Base-by-base conservation (phyloP, 2,888 invertebrate genomes). In the Orthosia gracilis region DNA sequence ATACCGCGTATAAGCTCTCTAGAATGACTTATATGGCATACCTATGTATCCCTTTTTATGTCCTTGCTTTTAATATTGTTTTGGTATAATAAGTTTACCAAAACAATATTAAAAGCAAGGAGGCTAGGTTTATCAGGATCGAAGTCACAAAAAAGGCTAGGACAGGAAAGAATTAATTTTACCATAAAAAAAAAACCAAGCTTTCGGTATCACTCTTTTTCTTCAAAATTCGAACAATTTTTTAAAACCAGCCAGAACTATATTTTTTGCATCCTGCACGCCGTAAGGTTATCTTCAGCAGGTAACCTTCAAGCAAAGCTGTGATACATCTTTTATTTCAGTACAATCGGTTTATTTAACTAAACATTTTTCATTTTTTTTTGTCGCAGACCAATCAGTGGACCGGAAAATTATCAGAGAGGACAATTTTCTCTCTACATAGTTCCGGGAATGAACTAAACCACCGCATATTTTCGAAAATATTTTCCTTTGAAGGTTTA, bases 401-500 rank as follows among this genome's bases (percentile, higher is more conserved):
- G 17, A 58, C n/a, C 2, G 2, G 9, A 58, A 58, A 18, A 12
- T 5, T 11, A n/a, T 31, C 59, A 59, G n/a, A 21, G 40, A n/a
- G 40, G 59, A 40, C 1, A 58, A 40, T 40, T n/a, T 59, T n/a
- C 5, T 7, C 13, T 59, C 13, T 59, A 1, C 40, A 40, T 59
- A 15, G n/a, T 59, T 59, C n/a, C 0, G 7, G 7, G 13, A 7
- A n/a, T 59, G n/a, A 54, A 21, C 21, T 3, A 15, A 59, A 59
- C 40, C 40, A n/a, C 31, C 9, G 11, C 40, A 13, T 40, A 13
- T 61, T 61, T 61, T 21, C 40, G n/a, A 61, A 61, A 45, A 61
- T 61, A 61, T n/a, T 45, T 59, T 59, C 40, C 15, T 61, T 61
- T 45, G 45, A 61, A 13, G n/a, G n/a, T 40, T 5, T 40, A 61